These are phyloP conservation scores for Odontomachus brunneus DNA, from an alignment of 1,140 invertebrate species.

Conservation along the genomic window DNA sequence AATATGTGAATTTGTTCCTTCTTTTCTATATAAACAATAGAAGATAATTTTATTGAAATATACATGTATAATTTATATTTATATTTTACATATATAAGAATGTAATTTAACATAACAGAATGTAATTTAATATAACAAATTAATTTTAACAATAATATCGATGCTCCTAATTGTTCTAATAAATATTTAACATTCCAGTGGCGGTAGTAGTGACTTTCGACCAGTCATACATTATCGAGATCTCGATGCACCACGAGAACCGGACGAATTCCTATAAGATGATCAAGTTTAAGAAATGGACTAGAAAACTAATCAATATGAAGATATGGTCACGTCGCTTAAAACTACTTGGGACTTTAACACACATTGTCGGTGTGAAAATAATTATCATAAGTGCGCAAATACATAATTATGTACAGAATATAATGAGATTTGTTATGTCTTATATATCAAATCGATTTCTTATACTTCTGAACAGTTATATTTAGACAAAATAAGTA, in stretches of 20 bases:
- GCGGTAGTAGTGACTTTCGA: conserved; percentile 91
- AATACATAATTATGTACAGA: conserved; percentile 46
- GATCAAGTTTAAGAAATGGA: neutral
- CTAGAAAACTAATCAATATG: neutral
- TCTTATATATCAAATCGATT: conserved; percentile 33
- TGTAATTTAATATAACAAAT: conserved; percentile 6
- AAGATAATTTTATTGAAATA: neutral
- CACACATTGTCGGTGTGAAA: conserved; percentile 11
- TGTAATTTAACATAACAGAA: neutral
- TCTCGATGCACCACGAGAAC: conserved; percentile 95
- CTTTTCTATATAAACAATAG: neutral
- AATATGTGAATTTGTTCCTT: neutral
- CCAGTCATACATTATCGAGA: conserved; percentile 96
- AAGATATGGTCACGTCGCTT: conserved; percentile 6
- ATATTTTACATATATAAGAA: conserved; percentile 3
- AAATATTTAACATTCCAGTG: conserved; percentile 84
- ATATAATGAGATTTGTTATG: conserved; percentile 5
- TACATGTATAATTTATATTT: no score
- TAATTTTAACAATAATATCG: neutral
- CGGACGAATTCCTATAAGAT: conserved; percentile 91
- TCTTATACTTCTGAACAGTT: conserved; percentile 17
- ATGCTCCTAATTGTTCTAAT: conserved; percentile 55
- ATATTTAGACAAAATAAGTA: conserved; percentile 15
- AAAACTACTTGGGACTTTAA: conserved; percentile 11
- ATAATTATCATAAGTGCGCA: conserved; percentile 31